Evolutionary conservation across 1,140 invertebrate genomes (phyloP), one percentile per base, ranked within the genome.

Genomic region (Brachionus koreanus): DNA sequence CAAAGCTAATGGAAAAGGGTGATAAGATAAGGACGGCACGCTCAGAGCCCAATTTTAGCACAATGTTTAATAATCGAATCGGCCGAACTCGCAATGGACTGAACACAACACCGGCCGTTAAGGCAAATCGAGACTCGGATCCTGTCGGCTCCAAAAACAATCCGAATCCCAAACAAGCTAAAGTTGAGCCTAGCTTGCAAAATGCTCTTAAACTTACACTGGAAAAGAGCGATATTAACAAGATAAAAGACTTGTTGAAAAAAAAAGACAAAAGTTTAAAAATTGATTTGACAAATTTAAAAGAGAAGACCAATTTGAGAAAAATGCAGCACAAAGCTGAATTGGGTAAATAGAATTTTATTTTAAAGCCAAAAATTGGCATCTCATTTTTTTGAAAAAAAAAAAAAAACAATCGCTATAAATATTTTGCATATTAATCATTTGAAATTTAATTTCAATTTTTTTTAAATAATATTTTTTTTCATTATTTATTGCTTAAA

Each of bases 141-240:
- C 25, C 23, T 10, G n/a, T 23, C 37, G n/a, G 33, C 33, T 42
- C 12, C n/a, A 29, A 61, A 23, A 61, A 42, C 16, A 42, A 43
- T 39, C 19, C n/a, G 2, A 23, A 65, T 35, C 46, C 37, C 57
- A 42, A 61, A 1, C 12, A 6, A 16, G 49, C 49, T 12, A 61
- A 79, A 25, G 5, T 2, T 7, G 74, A 77, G 23, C 61, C 61
- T 9, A 29, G 16, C 12, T 42, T 19, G 2, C 74, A 52, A 46
- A 57, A 52, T 52, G 76, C 76, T 10, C 39, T 79, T 1, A 79
- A 79, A 49, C 39, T 79, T 3, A 79, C 76, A 6, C 7, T 79
- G 46, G 76, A 79, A 57, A 79, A 79, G n/a, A 79, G 39, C 7
- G 76, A 79, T 37, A 79, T 79, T 33, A 79, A 65, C n/a, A 61